A percentile compares a stretch with the other conserved stretches of the same genome.
Conservation (phyloP, 2,888 invertebrate genomes). For the Melinaea menophilus region DNA sequence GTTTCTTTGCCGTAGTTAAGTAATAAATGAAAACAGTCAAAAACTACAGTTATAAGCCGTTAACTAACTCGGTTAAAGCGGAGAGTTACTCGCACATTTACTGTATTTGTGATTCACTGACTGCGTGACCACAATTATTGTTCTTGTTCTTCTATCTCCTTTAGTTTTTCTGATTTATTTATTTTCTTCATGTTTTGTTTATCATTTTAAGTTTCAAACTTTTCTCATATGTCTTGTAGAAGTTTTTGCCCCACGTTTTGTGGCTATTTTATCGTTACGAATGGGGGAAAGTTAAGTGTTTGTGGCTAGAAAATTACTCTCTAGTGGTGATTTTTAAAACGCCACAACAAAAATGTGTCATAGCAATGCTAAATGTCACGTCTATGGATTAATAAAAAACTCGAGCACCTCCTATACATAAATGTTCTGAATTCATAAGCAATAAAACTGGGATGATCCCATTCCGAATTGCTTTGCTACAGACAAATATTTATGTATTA, state of each 20-base stretch:
- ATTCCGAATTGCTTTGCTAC: conserved; percentile 24
- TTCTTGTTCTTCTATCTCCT: conserved; percentile 27
- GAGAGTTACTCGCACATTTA: conserved; percentile 24
- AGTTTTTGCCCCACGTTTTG: not conserved
- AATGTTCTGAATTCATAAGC: conserved; percentile 20
- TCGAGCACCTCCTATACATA: not conserved
- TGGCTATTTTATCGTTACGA: not conserved
- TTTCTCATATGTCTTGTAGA: conserved; percentile 46
- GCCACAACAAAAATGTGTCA: not conserved
- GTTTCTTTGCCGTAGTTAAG: not conserved
- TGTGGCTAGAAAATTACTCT: not conserved
- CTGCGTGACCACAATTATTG: conserved; percentile 20
- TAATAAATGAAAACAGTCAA: not conserved
- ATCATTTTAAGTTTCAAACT: conserved; percentile 52
- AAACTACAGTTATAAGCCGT: conserved; percentile 15
- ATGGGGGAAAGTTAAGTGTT: not conserved
- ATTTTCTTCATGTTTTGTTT: conserved; percentile 38
- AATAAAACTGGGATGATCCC: conserved; percentile 29
- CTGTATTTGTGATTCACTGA: conserved; percentile 6
- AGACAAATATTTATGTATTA: conserved; percentile 25
- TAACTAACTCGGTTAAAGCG: conserved; percentile 22
- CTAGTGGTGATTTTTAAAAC: no score
- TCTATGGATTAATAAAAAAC: not conserved
- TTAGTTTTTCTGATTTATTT: conserved; percentile 28
- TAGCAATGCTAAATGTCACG: not conserved